Base-by-base conservation (phyloP, 2,888 invertebrate species). In the Epistrophella euchroma region DNA sequence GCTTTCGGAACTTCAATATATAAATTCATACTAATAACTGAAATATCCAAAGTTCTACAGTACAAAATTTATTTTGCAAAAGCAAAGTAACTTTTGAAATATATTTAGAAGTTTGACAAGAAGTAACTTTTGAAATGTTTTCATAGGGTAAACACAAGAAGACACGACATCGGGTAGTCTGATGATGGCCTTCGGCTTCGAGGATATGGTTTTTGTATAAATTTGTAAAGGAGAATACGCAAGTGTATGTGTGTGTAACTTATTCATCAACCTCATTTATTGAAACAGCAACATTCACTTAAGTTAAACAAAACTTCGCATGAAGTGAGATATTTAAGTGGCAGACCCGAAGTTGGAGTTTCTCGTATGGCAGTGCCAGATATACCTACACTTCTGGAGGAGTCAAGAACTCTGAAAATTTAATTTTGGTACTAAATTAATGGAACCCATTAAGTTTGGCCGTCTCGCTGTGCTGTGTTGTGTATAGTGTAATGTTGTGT, bases 291-390 rank as follows among this genome's bases (percentile, higher is more conserved):
- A 81, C 80, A 80, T 85, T 47, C 22, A 60, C 72, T 55, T 71
- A 85, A 85, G 80, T 76, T 76, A 85, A 85, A 72, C 72, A 73
- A 60, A 85, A 81, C 81, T 85, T 60, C n/a, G 35, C 62, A 40
- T 66, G 56, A 45, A 76, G 66, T 76, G 45, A 68, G 72, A 72
- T 72, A 80, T 80, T 80, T 80, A 68, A 80, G 60, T 76, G 80
- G 60, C 37, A 60, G 62, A 32, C 43, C 72, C 32, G 19, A 68
- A 66, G 80, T 72, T 68, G 43, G 52, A 80, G 76, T 76, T 85
- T 58, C 40, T 68, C 22, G 25, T 47, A 47, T 55, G n/a, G 4
- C 25, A 56, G 3, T 19, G 5, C 19, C 50, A 17, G 28, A n/a
- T 28, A 43, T 15, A 22, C 5, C 1, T 40, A 25, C 19, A 3